phyloP scores from a whole-genome alignment of 2,113 vertebrate genomes.

The Antigone vipio region DNA sequence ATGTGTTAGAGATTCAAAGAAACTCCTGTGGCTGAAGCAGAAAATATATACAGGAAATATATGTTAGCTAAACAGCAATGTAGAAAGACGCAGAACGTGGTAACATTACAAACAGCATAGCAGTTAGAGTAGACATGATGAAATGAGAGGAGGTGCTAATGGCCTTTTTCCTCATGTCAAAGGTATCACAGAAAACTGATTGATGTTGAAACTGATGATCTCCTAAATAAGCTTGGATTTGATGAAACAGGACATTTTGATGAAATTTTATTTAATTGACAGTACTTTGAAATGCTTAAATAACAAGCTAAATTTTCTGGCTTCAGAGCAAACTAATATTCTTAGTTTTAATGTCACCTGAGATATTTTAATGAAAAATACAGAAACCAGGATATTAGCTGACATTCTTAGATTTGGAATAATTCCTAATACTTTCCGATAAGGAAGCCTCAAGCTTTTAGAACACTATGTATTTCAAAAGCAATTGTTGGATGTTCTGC shows the following conservation, averaged over 20 bases:
- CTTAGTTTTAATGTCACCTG: background rate
- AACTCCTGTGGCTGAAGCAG: background rate
- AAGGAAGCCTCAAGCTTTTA: background rate
- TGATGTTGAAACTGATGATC: background rate
- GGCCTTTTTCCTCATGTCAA: background rate
- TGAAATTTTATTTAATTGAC: background rate
- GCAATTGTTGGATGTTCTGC: background rate
- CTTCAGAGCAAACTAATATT: background rate
- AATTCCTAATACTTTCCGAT: background rate
- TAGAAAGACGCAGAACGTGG: background rate
- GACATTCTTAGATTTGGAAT: background rate
- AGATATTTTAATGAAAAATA: background rate
- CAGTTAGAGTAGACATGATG: background rate
- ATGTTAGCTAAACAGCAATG: background rate
- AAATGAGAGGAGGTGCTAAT: background rate
- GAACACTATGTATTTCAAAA: background rate
- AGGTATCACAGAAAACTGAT: background rate
- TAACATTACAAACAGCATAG: background rate
- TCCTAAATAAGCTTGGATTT: background rate
- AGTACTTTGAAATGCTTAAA: background rate
- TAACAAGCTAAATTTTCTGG: background rate
- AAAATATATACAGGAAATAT: background rate
- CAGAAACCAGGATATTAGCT: background rate
- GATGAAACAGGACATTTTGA: background rate
- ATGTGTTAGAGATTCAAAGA: background rate